Evolutionary conservation across 2,113 vertebrate species (phyloP).

Genomic region (Bubalus kerabau): DNA sequence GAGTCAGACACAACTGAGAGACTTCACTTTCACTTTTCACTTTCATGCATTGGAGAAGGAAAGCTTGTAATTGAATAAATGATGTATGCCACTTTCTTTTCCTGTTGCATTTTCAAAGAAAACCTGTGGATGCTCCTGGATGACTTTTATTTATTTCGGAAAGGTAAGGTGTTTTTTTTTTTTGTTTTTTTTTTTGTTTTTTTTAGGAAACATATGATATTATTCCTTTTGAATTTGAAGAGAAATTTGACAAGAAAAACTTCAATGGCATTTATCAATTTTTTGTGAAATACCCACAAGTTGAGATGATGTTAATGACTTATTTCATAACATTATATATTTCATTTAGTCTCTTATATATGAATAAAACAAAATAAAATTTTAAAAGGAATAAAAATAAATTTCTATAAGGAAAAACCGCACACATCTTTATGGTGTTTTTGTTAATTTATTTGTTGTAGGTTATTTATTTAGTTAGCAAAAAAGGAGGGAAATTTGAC

Average conservation of each 20-base stretch:
- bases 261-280: background rate
- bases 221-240: background rate
- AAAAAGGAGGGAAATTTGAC: background rate
- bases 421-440: background rate
- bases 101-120: background rate
- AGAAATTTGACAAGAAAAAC: background rate
- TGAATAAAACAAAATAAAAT: background rate
- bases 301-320: background rate
- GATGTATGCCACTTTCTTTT: background rate
- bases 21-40: background rate
- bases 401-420: background rate
- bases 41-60: background rate
- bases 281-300: background rate
- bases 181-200: background rate
- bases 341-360: background rate
- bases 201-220: background rate
- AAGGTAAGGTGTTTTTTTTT: background rate
- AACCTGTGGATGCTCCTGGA: background rate
- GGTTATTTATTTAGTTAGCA: background rate
- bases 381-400: background rate
- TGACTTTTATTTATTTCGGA: background rate
- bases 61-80: background rate
- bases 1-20: accelerated
- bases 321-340: background rate
- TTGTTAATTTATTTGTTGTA: background rate